Evolutionary conservation across 2,888 invertebrate species (phyloP).

Genomic region (Latrodectus hesperus): DNA sequence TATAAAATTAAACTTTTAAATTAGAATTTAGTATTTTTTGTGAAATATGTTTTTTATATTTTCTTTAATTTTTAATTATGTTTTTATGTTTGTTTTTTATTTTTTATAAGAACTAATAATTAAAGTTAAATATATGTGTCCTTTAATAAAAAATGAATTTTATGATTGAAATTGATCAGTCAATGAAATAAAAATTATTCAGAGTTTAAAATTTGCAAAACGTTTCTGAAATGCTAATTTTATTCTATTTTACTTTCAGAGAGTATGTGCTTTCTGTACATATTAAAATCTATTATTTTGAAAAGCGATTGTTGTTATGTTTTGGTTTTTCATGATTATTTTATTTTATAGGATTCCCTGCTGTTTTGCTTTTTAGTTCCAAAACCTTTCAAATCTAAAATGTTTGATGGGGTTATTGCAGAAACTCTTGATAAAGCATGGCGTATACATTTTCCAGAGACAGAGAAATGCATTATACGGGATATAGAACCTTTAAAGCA

Average conservation of each 20-base stretch:
- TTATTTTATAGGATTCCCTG: constrained; percentile 3
- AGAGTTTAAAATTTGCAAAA: no score
- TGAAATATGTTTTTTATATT: no score
- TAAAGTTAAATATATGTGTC: no score
- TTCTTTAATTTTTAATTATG: no score
- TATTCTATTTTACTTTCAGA: background rate
- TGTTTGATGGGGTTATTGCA: background rate
- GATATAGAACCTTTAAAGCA: constrained; percentile 46
- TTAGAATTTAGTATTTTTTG: no score
- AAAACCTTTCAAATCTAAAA: constrained; percentile 47
- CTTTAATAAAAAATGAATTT: no score
- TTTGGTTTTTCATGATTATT: background rate
- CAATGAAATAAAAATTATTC: no score
- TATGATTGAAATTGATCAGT: no score
- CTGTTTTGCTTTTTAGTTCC: constrained; percentile 41
- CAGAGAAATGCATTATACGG: constrained; percentile 59
- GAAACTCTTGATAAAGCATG: constrained; percentile 23
- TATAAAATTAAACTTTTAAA: no score
- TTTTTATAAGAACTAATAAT: no score
- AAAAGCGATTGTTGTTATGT: background rate
- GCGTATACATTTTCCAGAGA: constrained; percentile 68
- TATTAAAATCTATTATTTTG: background rate
- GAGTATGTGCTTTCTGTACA: background rate
- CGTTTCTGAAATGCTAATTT: background rate
- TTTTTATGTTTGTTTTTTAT: no score